Percentiles rank a stretch among this genome's conserved stretches.
These are phyloP conservation scores for Xiphorhynchus elegans DNA, from an alignment of 2,113 vertebrate genomes.

Conservation along the genomic window DNA sequence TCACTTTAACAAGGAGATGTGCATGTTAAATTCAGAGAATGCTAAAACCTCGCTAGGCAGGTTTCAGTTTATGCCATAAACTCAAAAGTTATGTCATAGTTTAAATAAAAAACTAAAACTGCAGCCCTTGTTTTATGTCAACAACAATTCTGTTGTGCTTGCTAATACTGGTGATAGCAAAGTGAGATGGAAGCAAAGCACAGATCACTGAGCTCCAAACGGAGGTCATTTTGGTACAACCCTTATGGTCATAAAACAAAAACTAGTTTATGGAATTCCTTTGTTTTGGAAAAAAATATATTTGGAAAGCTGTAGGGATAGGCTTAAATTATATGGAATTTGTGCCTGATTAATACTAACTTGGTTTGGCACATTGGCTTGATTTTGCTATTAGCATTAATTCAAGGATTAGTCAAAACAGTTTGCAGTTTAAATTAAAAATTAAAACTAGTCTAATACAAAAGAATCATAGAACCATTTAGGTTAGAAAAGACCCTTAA, in stretches of 20 bases:
- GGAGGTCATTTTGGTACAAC: conserved; percentile 48
- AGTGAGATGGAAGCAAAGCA: conserved; percentile 11
- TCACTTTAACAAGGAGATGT: not conserved
- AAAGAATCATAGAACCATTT: not conserved
- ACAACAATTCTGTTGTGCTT: conserved; percentile 68
- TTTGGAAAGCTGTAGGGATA: not conserved
- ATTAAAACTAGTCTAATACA: not conserved
- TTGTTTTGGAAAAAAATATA: not conserved
- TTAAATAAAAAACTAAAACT: not conserved
- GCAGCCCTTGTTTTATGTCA: conserved; percentile 69
- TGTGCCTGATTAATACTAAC: not conserved
- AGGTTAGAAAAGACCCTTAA: not conserved
- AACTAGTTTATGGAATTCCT: not conserved
- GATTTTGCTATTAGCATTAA: not conserved
- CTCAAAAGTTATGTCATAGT: conserved; percentile 50
- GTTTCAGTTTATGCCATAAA: conserved; percentile 55
- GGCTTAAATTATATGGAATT: not conserved
- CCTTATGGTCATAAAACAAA: not conserved
- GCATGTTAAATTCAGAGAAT: not conserved
- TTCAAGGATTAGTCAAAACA: not conserved
- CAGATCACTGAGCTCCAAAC: conserved; percentile 28
- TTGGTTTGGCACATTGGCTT: not conserved
- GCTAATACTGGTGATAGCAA: conserved; percentile 40
- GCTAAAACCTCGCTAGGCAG: not conserved
- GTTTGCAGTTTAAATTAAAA: not conserved